These are phyloP conservation scores for Apistogramma diplotaenia DNA, from an alignment of 2,113 vertebrate species.

Conservation along the genomic window DNA sequence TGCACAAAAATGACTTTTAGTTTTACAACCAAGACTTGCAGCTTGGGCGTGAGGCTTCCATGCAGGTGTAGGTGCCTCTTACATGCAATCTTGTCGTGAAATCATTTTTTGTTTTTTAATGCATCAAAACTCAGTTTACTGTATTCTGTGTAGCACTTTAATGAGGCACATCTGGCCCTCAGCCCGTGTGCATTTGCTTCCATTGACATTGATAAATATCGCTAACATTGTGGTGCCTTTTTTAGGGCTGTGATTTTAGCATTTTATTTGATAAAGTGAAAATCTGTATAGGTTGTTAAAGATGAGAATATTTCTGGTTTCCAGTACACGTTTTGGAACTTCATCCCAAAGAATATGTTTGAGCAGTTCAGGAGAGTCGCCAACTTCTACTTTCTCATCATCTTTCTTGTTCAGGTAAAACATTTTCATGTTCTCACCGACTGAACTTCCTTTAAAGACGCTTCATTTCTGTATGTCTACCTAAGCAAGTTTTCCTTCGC, in stretches of 20 bases:
- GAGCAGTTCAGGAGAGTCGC: constrained; percentile 98
- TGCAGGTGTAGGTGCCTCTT: no score
- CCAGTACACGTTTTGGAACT: constrained; percentile 99
- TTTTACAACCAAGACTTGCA: neutral
- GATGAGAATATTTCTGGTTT: constrained; percentile 16
- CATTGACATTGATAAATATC: neutral
- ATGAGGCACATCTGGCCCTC: no score
- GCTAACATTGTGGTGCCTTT: neutral
- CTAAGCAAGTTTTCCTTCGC: neutral
- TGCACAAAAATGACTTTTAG: neutral
- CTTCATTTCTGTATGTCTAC: neutral
- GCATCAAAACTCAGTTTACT: no score
- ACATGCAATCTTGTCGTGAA: no score
- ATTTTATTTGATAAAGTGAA: neutral
- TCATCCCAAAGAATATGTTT: constrained; percentile 97
- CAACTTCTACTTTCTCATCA: constrained; percentile 99
- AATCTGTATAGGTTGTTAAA: neutral
- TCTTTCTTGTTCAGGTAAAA: constrained; percentile 98
- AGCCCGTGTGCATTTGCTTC: neutral
- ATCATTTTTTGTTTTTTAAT: no score
- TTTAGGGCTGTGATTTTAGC: neutral
- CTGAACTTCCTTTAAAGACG: neutral
- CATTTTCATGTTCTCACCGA: neutral
- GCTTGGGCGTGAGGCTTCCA: no score
- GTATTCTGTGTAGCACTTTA: no score